Conservation (phyloP, 2,888 invertebrate species). For the Empis stercorea region DNA sequence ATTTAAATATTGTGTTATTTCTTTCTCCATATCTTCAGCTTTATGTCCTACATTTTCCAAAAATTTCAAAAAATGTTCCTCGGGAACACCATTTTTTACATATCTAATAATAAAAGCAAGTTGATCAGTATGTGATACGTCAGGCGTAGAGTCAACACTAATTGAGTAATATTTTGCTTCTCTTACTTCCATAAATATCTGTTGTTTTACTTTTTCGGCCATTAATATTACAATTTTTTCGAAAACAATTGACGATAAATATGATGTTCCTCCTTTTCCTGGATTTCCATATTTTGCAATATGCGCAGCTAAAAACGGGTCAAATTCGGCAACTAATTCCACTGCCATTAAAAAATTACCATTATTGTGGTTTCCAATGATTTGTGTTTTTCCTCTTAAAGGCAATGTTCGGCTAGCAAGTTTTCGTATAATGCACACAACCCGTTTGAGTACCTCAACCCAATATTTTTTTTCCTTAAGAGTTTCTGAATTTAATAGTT, state of each 20-base stretch:
- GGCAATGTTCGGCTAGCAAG: neutral
- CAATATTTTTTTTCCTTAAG: neutral
- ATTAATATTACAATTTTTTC: no score
- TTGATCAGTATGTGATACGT: no score
- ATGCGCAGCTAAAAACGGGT: conserved; percentile 1
- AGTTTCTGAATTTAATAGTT: conserved; percentile 1
- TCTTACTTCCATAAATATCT: no score
- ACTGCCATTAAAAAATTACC: neutral
- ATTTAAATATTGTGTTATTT: neutral
- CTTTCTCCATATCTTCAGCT: no score
- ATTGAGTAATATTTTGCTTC: no score
- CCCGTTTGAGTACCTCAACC: neutral
- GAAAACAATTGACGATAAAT: no score
- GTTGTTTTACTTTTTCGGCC: no score
- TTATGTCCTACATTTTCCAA: no score
- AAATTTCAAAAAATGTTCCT: no score
- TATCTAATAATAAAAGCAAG: no score
- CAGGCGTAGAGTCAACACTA: no score
- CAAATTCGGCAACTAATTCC: conserved; percentile 1
- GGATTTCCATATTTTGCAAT: conserved; percentile 1
- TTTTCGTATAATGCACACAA: neutral
- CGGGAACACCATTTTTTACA: no score
- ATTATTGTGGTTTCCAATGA: neutral
- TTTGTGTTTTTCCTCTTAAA: neutral
- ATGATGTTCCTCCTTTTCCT: neutral